Conservation (phyloP, 2,888 invertebrate genomes). For the Uloborus plumipes region DNA sequence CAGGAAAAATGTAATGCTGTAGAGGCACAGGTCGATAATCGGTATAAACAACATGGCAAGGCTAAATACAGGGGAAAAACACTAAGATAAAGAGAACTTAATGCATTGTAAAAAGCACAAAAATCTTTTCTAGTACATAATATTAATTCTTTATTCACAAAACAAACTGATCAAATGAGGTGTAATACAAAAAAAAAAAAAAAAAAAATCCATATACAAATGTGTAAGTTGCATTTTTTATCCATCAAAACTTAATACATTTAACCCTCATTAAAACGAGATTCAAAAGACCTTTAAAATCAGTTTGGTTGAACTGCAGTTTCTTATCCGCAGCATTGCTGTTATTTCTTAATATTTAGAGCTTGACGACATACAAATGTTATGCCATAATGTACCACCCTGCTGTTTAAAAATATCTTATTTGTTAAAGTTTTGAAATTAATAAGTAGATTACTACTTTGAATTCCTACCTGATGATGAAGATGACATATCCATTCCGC, state of each 20-base stretch:
- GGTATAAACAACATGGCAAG: constrained; percentile 99
- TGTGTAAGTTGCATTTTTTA: too few species aligned
- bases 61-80: constrained; percentile 76
- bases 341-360: not conserved
- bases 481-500: constrained; percentile 79
- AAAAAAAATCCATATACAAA: too few species aligned
- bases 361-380: not conserved
- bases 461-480: constrained; percentile 78
- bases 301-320: too few species aligned
- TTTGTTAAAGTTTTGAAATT: too few species aligned
- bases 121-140: not conserved
- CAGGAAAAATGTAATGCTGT: constrained; percentile 98
- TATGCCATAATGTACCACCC: too few species aligned
- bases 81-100: too few species aligned
- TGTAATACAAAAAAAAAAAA: too few species aligned
- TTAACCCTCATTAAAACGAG: too few species aligned
- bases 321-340: too few species aligned
- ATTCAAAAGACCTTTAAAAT: too few species aligned
- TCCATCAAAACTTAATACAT: too few species aligned
- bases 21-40: constrained; percentile 97
- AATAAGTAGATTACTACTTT: not conserved
- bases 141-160: not conserved
- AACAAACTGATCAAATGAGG: not conserved
- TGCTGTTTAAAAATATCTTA: too few species aligned
- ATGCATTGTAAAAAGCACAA: not conserved